Base-by-base conservation (phyloP, 2,888 invertebrate genomes). In the Cylindroiulus punctatus region DNA sequence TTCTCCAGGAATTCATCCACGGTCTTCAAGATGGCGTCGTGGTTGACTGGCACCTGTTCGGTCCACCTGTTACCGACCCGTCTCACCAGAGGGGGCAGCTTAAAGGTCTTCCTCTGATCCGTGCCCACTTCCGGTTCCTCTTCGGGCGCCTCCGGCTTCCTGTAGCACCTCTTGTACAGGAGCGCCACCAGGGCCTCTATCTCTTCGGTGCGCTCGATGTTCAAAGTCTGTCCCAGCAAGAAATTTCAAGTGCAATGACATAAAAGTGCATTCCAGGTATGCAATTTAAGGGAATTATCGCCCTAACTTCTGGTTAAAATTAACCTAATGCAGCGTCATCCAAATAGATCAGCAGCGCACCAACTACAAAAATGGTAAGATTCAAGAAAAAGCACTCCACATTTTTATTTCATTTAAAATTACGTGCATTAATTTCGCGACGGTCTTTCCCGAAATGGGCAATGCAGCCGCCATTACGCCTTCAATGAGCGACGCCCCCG, bases 121-220 rank as follows among this genome's bases (percentile, higher is more conserved):
- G 5, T 4, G 22, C 22, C 14, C 1, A 57, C 19, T 22, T 57
- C 57, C 57, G 19, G 57, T 57, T 57, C 57, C 47, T 5, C 14
- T 47, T 57, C 57, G 2, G 4, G 1, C 4, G n/a, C 22, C 2
- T 22, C 57, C 57, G 47, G 47, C 14, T 57, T 57, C n/a, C 30
- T 1, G 19, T 81, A 81, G 12, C 85, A 85, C 5, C 52, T 85
- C 57, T 57, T 30, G 65, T 57, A 85, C 19, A 85, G 17, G 22
- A 52, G 52, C n/a, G 17, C 30, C 1, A 85, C 32, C 17, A 85
- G 22, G 19, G 85, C 30, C 32, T 85, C 85, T 4, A 85, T 36
- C 22, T 85, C 85, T 14, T 52, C 30, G 14, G 44, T 57, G 17
- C 42, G 12, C 10, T 85, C 36, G n/a, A 85, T 85, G 12, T 30